These are phyloP conservation scores for Halcyon leucocephala DNA, from an alignment of 2,797 vertebrate species.

Conservation along the genomic window DNA sequence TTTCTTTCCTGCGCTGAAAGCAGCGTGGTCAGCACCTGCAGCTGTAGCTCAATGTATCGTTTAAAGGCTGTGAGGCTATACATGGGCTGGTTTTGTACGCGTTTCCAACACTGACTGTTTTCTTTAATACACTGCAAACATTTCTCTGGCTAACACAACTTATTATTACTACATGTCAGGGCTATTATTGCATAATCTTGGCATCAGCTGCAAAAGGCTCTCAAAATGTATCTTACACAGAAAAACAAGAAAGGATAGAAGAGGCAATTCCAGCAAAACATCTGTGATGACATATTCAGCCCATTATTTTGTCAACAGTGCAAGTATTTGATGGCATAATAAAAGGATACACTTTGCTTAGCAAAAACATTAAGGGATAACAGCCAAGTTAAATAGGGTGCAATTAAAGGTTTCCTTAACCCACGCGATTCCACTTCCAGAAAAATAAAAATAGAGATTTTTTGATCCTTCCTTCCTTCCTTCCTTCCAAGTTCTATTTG, in stretches of 20 bases:
- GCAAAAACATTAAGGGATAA: conserved; percentile 38
- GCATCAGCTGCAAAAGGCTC: conserved; percentile 53
- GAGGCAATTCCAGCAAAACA: conserved; percentile 60
- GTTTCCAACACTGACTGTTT: conserved; percentile 40
- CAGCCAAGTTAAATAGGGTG: conserved; percentile 16
- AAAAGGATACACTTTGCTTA: conserved; percentile 64
- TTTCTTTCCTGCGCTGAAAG: background rate
- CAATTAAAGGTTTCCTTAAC: conserved; percentile 57
- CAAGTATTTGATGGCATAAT: conserved; percentile 57
- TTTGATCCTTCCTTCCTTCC: background rate
- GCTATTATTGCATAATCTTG: conserved; percentile 57
- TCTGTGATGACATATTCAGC: conserved; percentile 60
- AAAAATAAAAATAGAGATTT: conserved; percentile 23
- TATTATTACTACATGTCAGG: conserved; percentile 33
- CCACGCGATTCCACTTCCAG: conserved; percentile 17
- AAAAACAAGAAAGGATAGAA: conserved; percentile 39
- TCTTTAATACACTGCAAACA: conserved; percentile 42
- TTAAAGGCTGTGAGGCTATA: background rate
- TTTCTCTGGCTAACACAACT: conserved; percentile 60
- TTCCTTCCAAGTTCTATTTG: conserved; percentile 3
- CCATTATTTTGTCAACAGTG: conserved; percentile 65
- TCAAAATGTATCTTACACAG: conserved; percentile 52
- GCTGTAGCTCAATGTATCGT: background rate
- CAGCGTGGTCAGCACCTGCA: conserved; percentile 40
- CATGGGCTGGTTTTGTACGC: background rate